phyloP scores from a whole-genome alignment of 2,113 vertebrate genomes.

The Dryoscopus gambensis region DNA sequence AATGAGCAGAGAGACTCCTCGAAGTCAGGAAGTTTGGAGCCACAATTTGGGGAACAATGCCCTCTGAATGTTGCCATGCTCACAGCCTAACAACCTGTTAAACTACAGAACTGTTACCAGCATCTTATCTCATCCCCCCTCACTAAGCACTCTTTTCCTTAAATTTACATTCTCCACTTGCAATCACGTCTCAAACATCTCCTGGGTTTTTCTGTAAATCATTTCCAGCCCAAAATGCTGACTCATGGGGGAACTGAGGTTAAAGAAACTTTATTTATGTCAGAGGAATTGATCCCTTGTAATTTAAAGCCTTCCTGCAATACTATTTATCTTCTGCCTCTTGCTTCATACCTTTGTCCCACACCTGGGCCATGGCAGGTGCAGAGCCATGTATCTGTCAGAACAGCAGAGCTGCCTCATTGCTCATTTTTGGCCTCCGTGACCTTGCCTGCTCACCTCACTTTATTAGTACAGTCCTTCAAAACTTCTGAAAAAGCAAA shows the following conservation, averaged over 20 bases:
- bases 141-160: background rate
- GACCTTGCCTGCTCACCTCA: slow-evolving; percentile 5
- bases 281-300: slow-evolving; percentile 2
- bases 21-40: background rate
- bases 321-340: slow-evolving; percentile 3
- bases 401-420: background rate
- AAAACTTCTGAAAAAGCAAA: slow-evolving; percentile 2
- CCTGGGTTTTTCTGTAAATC: background rate
- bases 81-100: background rate
- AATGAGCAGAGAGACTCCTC: background rate
- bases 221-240: background rate
- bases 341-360: background rate
- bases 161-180: background rate
- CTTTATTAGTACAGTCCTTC: slow-evolving; percentile 2
- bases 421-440: slow-evolving; percentile 27
- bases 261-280: slow-evolving; percentile 39
- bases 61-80: background rate
- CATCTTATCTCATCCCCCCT: background rate
- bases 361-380: background rate
- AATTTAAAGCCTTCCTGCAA: slow-evolving; percentile 35
- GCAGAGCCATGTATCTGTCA: slow-evolving; percentile 36
- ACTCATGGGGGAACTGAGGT: background rate
- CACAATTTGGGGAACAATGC: background rate
- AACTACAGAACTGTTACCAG: background rate
- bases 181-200: background rate